Evolutionary conservation across 2,797 vertebrate genomes (phyloP).

Genomic region (Lacerta agilis): DNA sequence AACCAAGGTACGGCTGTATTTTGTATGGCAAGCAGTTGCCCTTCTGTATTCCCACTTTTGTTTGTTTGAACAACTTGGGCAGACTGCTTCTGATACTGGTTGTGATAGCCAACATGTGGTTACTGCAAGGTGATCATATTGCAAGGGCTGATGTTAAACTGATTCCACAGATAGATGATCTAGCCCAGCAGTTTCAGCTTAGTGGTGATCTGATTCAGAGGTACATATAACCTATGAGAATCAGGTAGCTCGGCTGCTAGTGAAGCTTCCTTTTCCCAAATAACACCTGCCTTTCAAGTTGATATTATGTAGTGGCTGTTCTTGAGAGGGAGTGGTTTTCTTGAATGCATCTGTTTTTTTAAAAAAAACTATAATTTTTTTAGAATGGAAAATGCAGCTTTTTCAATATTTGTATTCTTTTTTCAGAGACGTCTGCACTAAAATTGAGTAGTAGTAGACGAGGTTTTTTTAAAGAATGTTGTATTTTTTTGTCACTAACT

Average conservation of each 20-base stretch:
- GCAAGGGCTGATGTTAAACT: background rate
- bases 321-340: conserved; percentile 30
- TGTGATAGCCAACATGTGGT: background rate
- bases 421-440: conserved; percentile 49
- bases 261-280: conserved; percentile 29
- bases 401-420: conserved; percentile 39
- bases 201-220: background rate
- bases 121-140: background rate
- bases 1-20: background rate
- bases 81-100: background rate
- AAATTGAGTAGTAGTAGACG: conserved; percentile 19
- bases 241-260: conserved; percentile 46
- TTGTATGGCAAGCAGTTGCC: conserved; percentile 45
- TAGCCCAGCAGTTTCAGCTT: background rate
- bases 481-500: conserved; percentile 38
- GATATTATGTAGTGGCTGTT: conserved; percentile 10
- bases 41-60: background rate
- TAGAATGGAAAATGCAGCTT: conserved; percentile 22
- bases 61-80: background rate
- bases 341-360: conserved; percentile 38
- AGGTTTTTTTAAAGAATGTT: conserved; percentile 36
- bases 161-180: background rate
- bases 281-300: conserved; percentile 16
- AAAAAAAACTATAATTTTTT: conserved; percentile 46
- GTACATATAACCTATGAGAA: background rate